Base-by-base conservation (phyloP, 1,140 invertebrate genomes). In the Sipha flava region DNA sequence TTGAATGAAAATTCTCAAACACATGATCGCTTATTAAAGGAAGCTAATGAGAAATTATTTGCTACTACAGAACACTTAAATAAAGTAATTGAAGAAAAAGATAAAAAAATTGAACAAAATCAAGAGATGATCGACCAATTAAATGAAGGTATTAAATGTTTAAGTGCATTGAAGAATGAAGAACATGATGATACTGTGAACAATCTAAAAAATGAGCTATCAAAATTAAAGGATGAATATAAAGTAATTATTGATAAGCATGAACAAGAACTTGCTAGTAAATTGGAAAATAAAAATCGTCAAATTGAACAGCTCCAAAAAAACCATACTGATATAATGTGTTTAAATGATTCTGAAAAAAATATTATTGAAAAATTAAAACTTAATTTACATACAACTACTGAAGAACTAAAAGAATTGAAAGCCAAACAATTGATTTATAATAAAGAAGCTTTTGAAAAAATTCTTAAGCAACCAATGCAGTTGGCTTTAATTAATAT, bases 111-210 rank as follows among this genome's bases (percentile, higher is more conserved):
- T 10, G 73, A 77, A 77, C 73, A 59, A 26, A 77, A 40, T 57
- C 73, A 77, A 77, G 73, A 77, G 10, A 77, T 77, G 73, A 77
- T 77, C 40, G 73, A 77, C 9, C 73, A 77, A 54, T 77, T 77
- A 57, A 77, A 57, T 10, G 73, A 77, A 29, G 73, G 73, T 40
- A 77, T 77, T 16, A 77, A 77, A 77, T 77, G 47, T 40, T 77
- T 77, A 7, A 77, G 49, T 43, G 49, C 49, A 43, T 40, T 77
- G 23, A 77, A 77, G 7, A 77, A 77, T 57, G 73, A 77, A 40
- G 73, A 77, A 57, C 73, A 77, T 18, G 73, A 77, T 57, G 52
- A 43, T 26, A 77, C 43, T 12, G 49, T 77, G 23, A 57, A 57
- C 59, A 54, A 40, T 57, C 34, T 77, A 18, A 77, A 77, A 59